A percentile compares a stretch with the other conserved stretches of the same genome.
Conservation (phyloP, 2,888 invertebrate species). For the Mesoligia furuncula region DNA sequence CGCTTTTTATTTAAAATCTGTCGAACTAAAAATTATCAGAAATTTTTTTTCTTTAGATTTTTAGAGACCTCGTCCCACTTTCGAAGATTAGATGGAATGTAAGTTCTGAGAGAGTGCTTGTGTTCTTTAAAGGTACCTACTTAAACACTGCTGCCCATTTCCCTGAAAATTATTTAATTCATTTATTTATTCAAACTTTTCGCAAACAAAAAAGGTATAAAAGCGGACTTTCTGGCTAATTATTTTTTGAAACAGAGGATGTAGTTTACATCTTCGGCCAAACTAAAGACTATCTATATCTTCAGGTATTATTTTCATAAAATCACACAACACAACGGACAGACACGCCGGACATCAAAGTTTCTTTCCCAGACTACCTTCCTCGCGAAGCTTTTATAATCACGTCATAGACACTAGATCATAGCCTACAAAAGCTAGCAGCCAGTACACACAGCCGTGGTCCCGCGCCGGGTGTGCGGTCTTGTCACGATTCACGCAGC, state of each 20-base stretch:
- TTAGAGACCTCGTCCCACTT: background rate
- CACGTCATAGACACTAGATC: conserved; percentile 35
- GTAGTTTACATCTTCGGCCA: background rate
- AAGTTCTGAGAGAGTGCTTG: background rate
- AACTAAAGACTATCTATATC: background rate
- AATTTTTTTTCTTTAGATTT: background rate
- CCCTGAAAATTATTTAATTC: background rate
- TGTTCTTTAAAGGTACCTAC: background rate
- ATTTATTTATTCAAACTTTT: background rate
- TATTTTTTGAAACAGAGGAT: background rate
- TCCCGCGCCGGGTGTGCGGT: conserved; percentile 70
- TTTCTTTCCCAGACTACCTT: background rate
- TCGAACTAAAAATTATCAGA: background rate
- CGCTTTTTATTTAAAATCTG: background rate
- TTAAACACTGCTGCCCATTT: too few species aligned
- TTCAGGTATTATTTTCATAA: background rate
- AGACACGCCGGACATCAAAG: too few species aligned
- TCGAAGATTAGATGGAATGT: background rate
- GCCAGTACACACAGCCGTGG: conserved; percentile 41
- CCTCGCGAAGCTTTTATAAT: conserved; percentile 14
- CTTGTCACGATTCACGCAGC: conserved; percentile 79
- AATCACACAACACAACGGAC: background rate
- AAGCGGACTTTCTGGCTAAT: background rate
- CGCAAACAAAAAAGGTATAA: background rate
- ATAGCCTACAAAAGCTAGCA: conserved; percentile 45